Evolutionary conservation across 2,797 vertebrate genomes (phyloP).

Genomic region (Rhinophrynus dorsalis): DNA sequence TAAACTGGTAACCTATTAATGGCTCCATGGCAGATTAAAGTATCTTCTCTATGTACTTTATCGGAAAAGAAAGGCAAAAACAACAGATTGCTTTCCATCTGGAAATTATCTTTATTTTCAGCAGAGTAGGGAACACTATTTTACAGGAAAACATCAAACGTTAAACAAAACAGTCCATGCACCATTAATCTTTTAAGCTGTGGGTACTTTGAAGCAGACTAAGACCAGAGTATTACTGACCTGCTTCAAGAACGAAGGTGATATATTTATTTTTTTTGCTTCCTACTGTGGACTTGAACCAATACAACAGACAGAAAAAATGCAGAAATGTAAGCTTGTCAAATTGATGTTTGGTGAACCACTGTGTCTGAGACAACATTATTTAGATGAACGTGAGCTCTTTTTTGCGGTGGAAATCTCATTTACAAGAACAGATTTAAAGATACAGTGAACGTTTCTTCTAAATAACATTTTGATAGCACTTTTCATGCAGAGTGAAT

Average conservation of each 20-base stretch:
- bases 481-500: too few relatives aligned
- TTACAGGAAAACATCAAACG: conserved; percentile 12
- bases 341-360: too few relatives aligned
- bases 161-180: conserved; percentile 14
- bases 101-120: conserved; percentile 17
- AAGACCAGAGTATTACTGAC: conserved; percentile 1
- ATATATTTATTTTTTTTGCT: conserved; percentile 4
- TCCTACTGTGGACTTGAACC: background rate
- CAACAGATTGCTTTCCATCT: conserved; percentile 18
- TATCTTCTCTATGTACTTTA: background rate
- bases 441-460: too few relatives aligned
- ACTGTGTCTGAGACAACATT: too few relatives aligned
- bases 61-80: conserved; percentile 6
- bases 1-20: conserved; percentile 3
- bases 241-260: background rate
- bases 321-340: too few relatives aligned
- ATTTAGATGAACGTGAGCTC: too few relatives aligned
- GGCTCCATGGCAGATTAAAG: conserved; percentile 3
- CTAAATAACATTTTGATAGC: too few relatives aligned
- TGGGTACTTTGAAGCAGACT: conserved; percentile 2
- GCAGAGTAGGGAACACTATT: background rate
- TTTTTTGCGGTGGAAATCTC: too few relatives aligned
- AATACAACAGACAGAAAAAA: too few relatives aligned
- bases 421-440: too few relatives aligned
- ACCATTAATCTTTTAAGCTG: conserved; percentile 23